Conservation (phyloP, 2,888 invertebrate species). For the Calliopum simillimum region DNA sequence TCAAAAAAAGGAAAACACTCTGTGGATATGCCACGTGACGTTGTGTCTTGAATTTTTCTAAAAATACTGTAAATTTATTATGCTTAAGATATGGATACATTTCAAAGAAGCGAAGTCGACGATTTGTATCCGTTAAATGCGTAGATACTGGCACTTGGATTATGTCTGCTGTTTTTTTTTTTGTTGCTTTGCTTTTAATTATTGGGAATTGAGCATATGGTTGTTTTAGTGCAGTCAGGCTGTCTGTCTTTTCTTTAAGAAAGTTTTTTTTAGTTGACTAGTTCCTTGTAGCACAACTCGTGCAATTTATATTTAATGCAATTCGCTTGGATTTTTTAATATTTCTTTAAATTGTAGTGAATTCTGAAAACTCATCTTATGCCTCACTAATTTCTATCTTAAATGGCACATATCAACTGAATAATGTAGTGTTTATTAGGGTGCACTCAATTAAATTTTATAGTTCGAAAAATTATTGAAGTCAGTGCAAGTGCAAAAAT, state of each 20-base stretch:
- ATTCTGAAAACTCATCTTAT: no score
- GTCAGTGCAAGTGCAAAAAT: no score
- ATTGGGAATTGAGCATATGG: slow-evolving; percentile 13
- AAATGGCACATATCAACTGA: no score
- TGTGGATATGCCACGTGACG: slow-evolving; percentile 22
- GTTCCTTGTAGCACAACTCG: no score
- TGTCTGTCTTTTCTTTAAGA: background rate
- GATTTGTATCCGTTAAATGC: slow-evolving; percentile 27
- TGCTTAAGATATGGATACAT: slow-evolving; percentile 31
- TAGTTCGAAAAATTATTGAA: no score
- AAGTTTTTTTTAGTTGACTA: no score
- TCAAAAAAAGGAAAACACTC: background rate
- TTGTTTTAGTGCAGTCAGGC: background rate
- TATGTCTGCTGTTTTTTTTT: slow-evolving; percentile 11
- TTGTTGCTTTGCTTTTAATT: slow-evolving; percentile 15
- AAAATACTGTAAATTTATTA: slow-evolving; percentile 30
- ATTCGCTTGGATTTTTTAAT: no score
- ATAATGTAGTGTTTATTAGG: no score
- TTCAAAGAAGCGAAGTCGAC: slow-evolving; percentile 33
- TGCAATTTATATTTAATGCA: no score
- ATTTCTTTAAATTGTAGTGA: no score
- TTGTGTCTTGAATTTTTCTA: slow-evolving; percentile 9
- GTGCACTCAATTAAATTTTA: no score
- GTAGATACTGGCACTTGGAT: background rate
- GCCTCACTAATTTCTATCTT: no score